A percentile compares a stretch with the other conserved stretches of the same genome.
Conservation (phyloP, 2,797 vertebrate genomes). For the Tragopan temminckii region DNA sequence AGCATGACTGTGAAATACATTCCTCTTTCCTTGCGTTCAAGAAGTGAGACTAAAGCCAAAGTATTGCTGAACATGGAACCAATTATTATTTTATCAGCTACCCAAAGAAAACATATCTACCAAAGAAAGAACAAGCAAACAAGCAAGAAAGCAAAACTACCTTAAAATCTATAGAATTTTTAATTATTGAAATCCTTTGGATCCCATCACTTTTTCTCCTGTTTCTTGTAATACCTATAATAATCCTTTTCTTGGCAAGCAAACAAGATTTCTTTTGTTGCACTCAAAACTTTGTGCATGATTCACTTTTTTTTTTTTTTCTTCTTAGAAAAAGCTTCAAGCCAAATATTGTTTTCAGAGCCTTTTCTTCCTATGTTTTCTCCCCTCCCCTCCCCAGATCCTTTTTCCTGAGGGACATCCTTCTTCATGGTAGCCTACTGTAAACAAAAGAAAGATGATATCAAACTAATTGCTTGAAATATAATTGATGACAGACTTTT, state of each 20-base stretch:
- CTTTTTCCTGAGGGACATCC: slow-evolving; percentile 9
- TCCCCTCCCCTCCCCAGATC: slow-evolving; percentile 3
- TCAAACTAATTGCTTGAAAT: slow-evolving; percentile 28
- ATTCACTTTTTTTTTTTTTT: not conserved
- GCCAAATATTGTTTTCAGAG: slow-evolving; percentile 9
- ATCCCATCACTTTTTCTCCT: not conserved
- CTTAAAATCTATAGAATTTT: not conserved
- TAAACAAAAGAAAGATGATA: slow-evolving; percentile 58
- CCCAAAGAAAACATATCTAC: not conserved
- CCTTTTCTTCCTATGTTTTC: slow-evolving; percentile 17
- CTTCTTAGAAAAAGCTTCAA: slow-evolving; percentile 6
- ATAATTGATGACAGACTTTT: slow-evolving; percentile 18
- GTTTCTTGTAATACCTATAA: slow-evolving; percentile 22
- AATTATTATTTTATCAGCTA: slow-evolving; percentile 11
- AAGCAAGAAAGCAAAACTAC: not conserved
- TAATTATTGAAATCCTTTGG: not conserved
- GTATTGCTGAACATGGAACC: not conserved
- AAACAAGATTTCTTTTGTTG: slow-evolving; percentile 27
- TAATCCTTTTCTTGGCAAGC: not conserved
- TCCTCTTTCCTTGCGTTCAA: slow-evolving; percentile 5
- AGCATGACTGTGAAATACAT: not conserved
- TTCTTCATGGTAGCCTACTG: slow-evolving; percentile 16
- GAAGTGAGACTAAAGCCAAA: not conserved
- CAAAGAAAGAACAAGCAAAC: not conserved
- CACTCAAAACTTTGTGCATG: not conserved